Percentiles rank a stretch among this genome's conserved stretches.
These are phyloP conservation scores for Grammatotria lemairii DNA, from an alignment of 2,113 vertebrate species.

Conservation along the genomic window DNA sequence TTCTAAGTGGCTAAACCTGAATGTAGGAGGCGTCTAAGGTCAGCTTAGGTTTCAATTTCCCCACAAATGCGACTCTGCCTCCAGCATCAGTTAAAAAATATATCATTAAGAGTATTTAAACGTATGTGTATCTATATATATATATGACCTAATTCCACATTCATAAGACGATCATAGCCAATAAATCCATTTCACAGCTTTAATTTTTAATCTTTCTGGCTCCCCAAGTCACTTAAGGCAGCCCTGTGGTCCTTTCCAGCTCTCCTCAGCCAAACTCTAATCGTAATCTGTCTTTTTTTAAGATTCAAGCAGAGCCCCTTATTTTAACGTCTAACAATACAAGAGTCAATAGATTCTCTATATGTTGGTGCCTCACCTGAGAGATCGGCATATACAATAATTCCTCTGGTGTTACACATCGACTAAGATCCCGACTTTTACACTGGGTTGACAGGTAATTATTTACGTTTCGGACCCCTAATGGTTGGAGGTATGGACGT, in stretches of 20 bases:
- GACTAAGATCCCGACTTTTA: neutral
- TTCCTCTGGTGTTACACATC: neutral
- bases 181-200: neutral
- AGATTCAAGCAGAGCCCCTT: rapidly evolving
- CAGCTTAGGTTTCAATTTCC: neutral
- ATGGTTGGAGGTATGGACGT: neutral
- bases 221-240: neutral
- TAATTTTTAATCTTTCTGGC: neutral
- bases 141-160: neutral
- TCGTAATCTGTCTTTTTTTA: neutral
- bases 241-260: too few relatives aligned
- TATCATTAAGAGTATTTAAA: neutral
- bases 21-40: neutral
- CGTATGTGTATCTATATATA: neutral
- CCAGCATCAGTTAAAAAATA: neutral
- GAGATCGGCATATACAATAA: neutral
- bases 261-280: neutral
- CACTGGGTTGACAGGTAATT: neutral
- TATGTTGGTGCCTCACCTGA: rapidly evolving
- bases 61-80: neutral
- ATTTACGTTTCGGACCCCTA: neutral
- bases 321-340: rapidly evolving
- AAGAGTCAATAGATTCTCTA: rapidly evolving
- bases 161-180: neutral
- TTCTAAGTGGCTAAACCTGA: neutral